Conservation (phyloP, 2,888 invertebrate genomes). For the Mechanitis mazaeus region DNA sequence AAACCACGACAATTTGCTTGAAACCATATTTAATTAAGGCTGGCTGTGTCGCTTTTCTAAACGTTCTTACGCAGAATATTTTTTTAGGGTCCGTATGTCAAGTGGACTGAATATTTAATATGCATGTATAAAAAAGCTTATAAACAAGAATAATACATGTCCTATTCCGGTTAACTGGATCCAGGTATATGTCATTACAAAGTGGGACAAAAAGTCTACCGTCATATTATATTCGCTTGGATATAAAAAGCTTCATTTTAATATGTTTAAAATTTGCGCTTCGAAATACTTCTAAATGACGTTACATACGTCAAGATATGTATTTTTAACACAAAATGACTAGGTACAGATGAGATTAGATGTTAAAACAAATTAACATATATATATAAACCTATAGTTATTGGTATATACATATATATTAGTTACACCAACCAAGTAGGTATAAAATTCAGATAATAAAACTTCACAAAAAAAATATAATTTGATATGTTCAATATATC, state of each 20-base stretch:
- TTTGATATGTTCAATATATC: no score
- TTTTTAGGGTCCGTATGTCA: background rate
- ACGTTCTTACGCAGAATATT: conserved; percentile 6
- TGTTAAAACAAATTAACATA: no score
- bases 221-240: background rate
- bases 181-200: conserved; percentile 1
- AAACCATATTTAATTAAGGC: conserved; percentile 28
- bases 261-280: background rate
- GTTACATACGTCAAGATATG: no score
- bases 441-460: no score
- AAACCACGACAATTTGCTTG: conserved; percentile 33
- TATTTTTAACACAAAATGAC: no score
- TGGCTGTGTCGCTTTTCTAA: conserved; percentile 18
- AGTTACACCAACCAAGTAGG: no score
- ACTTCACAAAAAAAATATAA: no score
- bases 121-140: conserved; percentile 2
- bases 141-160: conserved; percentile 3
- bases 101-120: conserved; percentile 7
- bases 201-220: background rate
- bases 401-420: no score
- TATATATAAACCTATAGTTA: no score
- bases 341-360: no score
- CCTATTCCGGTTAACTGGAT: background rate
- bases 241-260: background rate
- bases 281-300: no score